phyloP scores from a whole-genome alignment of 2,797 vertebrate species.

The Takifugu rubripes region DNA sequence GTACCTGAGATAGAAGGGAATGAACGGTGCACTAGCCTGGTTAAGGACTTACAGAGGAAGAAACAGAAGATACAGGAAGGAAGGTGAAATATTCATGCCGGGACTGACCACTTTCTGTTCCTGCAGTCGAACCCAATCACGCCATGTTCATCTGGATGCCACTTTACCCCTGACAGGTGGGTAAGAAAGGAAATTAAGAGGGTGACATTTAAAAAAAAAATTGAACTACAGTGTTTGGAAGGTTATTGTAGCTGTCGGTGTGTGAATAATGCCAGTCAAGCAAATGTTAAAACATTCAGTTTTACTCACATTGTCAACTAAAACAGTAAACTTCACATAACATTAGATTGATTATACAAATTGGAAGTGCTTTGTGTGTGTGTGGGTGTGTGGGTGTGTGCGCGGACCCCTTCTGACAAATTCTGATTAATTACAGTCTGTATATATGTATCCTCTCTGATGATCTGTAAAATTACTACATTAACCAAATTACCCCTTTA shows the following conservation, averaged over 20 bases:
- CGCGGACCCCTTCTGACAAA: slow-evolving; percentile 46
- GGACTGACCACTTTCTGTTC: slow-evolving; percentile 91
- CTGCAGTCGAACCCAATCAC: slow-evolving; percentile 98
- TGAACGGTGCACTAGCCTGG: not conserved
- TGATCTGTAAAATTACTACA: slow-evolving; percentile 80
- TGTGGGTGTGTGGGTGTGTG: slow-evolving; percentile 2
- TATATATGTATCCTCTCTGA: slow-evolving; percentile 71
- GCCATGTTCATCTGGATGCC: slow-evolving; percentile 95
- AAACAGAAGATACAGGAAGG: not conserved
- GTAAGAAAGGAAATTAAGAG: not conserved
- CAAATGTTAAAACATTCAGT: too few species aligned
- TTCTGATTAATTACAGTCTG: slow-evolving; percentile 72
- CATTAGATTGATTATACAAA: too few species aligned
- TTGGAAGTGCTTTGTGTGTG: too few species aligned
- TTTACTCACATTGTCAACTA: too few species aligned
- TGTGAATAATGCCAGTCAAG: too few species aligned
- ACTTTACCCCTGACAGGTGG: slow-evolving; percentile 78
- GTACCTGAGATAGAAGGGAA: slow-evolving; percentile 76
- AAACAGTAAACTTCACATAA: too few species aligned
- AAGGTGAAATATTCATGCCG: not conserved
- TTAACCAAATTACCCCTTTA: slow-evolving; percentile 75
- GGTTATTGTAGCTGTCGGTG: too few species aligned
- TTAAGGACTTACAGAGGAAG: too few species aligned
- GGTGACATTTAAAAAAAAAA: not conserved
- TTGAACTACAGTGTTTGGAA: not conserved